phyloP scores from a whole-genome alignment of 2,888 invertebrate species.

The Ectemnius lituratus region DNA sequence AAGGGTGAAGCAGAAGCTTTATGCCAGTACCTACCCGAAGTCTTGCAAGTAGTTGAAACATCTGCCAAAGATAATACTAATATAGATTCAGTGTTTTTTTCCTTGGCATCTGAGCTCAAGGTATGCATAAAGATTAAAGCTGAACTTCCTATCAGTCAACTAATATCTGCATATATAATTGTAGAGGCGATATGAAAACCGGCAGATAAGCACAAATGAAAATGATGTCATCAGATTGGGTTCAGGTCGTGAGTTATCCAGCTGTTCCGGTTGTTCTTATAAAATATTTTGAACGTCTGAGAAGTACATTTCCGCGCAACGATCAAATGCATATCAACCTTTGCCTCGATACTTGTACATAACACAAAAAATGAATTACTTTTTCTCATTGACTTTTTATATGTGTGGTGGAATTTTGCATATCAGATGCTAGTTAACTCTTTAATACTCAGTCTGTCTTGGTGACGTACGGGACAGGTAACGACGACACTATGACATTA shows the following conservation, averaged over 20 bases:
- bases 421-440: slow-evolving; percentile 17
- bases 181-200: slow-evolving; percentile 86
- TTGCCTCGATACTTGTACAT: slow-evolving; percentile 36
- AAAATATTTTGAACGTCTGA: slow-evolving; percentile 50
- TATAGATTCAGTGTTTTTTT: slow-evolving; percentile 92
- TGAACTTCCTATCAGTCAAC: neutral
- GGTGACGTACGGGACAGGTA: neutral
- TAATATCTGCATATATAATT: neutral
- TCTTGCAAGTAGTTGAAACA: slow-evolving; percentile 91
- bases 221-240: slow-evolving; percentile 69
- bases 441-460: slow-evolving; percentile 17
- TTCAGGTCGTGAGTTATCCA: slow-evolving; percentile 67
- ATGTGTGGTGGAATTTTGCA: slow-evolving; percentile 5
- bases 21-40: slow-evolving; percentile 91
- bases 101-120: slow-evolving; percentile 92
- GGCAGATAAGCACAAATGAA: slow-evolving; percentile 66
- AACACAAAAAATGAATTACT: slow-evolving; percentile 29
- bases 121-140: slow-evolving; percentile 74
- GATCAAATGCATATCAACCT: slow-evolving; percentile 5
- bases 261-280: slow-evolving; percentile 69
- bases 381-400: slow-evolving; percentile 34
- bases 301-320: slow-evolving; percentile 1
- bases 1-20: slow-evolving; percentile 92
- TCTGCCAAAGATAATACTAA: slow-evolving; percentile 95
- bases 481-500: too few relatives aligned